Percentiles rank a stretch among this genome's conserved stretches.
Conservation (phyloP, 2,888 invertebrate genomes). For the Coecobrya sp. region DNA sequence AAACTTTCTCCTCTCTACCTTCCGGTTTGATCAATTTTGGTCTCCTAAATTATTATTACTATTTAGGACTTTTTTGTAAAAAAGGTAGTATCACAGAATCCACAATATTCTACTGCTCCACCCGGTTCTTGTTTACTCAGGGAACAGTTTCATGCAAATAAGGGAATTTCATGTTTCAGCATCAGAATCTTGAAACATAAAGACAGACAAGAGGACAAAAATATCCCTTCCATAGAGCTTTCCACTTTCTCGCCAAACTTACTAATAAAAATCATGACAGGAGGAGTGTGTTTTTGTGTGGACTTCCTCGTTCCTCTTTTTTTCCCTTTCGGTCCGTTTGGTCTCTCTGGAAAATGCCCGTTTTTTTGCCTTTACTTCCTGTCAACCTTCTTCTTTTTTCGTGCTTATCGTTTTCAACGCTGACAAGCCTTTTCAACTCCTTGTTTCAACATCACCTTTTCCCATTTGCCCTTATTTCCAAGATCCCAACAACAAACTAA, state of each 20-base stretch:
- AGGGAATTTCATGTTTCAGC: background rate
- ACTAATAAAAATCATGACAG: constrained; percentile 5
- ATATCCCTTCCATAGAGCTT: background rate
- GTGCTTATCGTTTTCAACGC: constrained; percentile 2
- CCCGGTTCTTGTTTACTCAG: no score
- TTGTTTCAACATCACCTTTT: constrained; percentile 48
- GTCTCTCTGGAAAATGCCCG: constrained; percentile 9
- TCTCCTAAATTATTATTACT: background rate
- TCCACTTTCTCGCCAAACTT: background rate
- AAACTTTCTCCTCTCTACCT: background rate
- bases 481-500: background rate
- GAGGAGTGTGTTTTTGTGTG: background rate
- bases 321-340: background rate
- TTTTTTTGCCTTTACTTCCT: constrained; percentile 37
- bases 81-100: no score
- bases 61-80: no score
- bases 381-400: constrained; percentile 18
- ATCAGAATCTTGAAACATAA: background rate
- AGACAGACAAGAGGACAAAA: background rate
- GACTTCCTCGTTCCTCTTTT: background rate
- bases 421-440: constrained; percentile 29
- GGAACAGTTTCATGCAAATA: no score
- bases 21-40: background rate
- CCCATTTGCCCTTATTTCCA: background rate
- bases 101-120: no score